Base-by-base conservation (phyloP, 2,113 vertebrate species). In the Garra rufa region DNA sequence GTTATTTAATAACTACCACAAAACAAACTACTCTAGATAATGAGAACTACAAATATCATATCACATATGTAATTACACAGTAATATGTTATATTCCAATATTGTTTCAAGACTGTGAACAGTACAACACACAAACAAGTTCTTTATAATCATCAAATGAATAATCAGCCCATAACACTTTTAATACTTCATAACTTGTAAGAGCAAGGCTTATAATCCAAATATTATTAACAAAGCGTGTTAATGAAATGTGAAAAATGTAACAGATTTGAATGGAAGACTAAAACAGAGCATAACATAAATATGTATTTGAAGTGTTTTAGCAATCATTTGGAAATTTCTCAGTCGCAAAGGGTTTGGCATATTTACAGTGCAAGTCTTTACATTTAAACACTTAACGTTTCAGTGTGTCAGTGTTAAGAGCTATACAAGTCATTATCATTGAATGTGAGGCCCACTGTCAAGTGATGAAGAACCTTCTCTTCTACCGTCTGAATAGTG, bases 401-500 rank as follows among this genome's bases (percentile, higher is more conserved):
- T 77, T 77, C 44, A 30, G 48, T 30, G 73, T 41, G 67, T 83
- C 73, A 65, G 63, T 48, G 82, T 65, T 52, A 52, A 75, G 70
- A 57, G 74, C 48, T 79, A 61, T 87, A 78, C 34, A 78, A 63
- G 83, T 69, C 48, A 19, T 76, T 55, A 84, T 84, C 48, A 57
- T 13, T 67, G 50, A 44, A 19, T 57, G 73, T 69, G 26, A 34
- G 59, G 70, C 48, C 83, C 77, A 70, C 70, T 76, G 55, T 30
- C 69, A 83, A 84, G 75, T 73, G 50, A 55, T 21, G 30, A 50
- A 67, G 10, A 63, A 41, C 14, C 90, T 93, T 93, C 88, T 93
- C 91, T 92, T 92, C 92, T 91, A 89, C 87, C 17, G 38, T 91
- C 91, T 87, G 91, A 92, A 83, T 52, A 77, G 75, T 84, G 74